These are phyloP conservation scores for Taphrorychus bicolor DNA, from an alignment of 2,888 invertebrate species.

Conservation along the genomic window DNA sequence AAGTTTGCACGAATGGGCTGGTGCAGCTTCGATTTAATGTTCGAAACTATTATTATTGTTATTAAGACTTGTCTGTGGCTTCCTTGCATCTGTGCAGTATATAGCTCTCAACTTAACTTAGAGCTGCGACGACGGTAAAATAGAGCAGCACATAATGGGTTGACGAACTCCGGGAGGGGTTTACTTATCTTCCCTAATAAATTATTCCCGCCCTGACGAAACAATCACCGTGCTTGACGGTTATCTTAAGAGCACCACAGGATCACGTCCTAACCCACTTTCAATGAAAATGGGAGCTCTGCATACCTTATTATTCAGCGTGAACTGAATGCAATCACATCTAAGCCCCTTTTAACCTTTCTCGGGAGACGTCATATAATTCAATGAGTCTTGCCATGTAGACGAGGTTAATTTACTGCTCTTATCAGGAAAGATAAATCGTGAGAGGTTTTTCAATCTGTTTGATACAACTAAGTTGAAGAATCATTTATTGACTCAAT, in stretches of 20 bases:
- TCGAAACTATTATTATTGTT: no score
- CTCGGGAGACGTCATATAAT: neutral
- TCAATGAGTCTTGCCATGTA: neutral
- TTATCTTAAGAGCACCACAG: constrained; percentile 3
- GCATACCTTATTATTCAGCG: constrained; percentile 25
- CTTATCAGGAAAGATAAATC: neutral
- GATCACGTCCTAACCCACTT: constrained; percentile 16
- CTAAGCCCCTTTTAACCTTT: constrained; percentile 12
- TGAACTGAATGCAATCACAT: constrained; percentile 28
- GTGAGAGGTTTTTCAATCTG: neutral
- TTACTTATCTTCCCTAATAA: neutral
- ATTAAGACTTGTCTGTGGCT: no score
- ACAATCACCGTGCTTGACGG: constrained; percentile 3
- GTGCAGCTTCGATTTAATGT: no score
- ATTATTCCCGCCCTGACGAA: constrained; percentile 1
- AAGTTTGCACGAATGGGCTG: no score
- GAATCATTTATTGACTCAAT: no score
- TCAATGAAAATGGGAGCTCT: constrained; percentile 16
- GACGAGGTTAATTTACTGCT: neutral
- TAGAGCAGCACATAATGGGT: no score
- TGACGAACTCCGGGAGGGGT: neutral
- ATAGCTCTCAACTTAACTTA: no score
- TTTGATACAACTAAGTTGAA: neutral
- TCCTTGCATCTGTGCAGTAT: no score
- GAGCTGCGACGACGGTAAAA: no score